Percentiles rank a stretch among this genome's conserved stretches.
These are phyloP conservation scores for Metridium senile DNA, from an alignment of 92 coral and sea anemone genomes.

Conservation along the genomic window DNA sequence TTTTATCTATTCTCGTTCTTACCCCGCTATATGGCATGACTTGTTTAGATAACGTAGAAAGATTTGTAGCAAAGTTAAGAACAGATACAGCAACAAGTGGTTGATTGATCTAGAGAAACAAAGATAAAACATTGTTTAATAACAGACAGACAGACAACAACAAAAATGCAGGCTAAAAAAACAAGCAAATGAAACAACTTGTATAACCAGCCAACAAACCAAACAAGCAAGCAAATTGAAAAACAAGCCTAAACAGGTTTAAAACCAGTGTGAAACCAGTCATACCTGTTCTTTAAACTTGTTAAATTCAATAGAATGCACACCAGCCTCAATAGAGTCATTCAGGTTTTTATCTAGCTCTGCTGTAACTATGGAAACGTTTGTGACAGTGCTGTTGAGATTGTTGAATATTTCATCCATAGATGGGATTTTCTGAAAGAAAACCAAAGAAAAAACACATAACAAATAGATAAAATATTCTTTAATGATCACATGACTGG, in stretches of 20 bases:
- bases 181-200: background rate
- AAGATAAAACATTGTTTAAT: background rate
- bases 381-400: conserved; percentile 48
- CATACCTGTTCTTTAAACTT: conserved; percentile 65
- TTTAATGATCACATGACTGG: background rate
- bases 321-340: conserved; percentile 52
- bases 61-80: conserved; percentile 5
- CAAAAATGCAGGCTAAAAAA: background rate
- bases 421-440: conserved; percentile 63
- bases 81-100: conserved; percentile 20
- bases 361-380: conserved; percentile 47
- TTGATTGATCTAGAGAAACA: background rate
- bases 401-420: conserved; percentile 67
- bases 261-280: background rate
- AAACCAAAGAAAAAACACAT: background rate
- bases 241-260: background rate
- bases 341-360: conserved; percentile 51
- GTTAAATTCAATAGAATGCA: conserved; percentile 51
- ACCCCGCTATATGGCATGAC: background rate
- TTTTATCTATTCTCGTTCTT: background rate
- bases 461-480: background rate
- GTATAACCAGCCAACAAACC: background rate
- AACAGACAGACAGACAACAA: background rate
- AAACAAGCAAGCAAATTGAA: background rate
- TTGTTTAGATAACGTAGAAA: background rate